These are phyloP conservation scores for Spodoptera picta DNA, from an alignment of 2,888 invertebrate species.

Conservation along the genomic window DNA sequence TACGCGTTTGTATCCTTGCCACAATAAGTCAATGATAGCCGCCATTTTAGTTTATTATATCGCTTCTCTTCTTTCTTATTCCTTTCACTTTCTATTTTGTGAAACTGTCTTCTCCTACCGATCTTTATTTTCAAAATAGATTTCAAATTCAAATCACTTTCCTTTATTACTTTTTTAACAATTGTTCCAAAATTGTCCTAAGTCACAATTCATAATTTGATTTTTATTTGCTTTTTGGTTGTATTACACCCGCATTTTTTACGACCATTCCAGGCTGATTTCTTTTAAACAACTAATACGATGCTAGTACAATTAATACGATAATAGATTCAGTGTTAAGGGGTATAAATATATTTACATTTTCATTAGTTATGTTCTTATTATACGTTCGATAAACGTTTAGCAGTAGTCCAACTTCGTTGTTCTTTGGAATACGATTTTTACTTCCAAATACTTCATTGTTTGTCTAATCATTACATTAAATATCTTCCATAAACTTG, in stretches of 20 bases:
- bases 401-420: slow-evolving; percentile 6
- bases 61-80: neutral
- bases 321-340: slow-evolving; percentile 31
- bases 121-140: no score
- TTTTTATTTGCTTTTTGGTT: neutral
- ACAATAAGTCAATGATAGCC: slow-evolving; percentile 68
- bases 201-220: slow-evolving; percentile 2
- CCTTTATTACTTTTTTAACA: no score
- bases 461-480: no score
- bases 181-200: neutral
- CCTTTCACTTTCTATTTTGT: neutral
- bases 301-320: slow-evolving; percentile 4
- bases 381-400: slow-evolving; percentile 18
- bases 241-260: slow-evolving; percentile 7
- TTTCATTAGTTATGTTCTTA: slow-evolving; percentile 18
- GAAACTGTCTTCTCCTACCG: no score
- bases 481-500: no score
- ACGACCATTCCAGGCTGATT: slow-evolving; percentile 5
- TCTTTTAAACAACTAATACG: slow-evolving; percentile 27
- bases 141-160: no score
- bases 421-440: no score
- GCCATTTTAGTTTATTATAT: slow-evolving; percentile 69
- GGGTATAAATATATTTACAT: slow-evolving; percentile 47
- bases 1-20: slow-evolving; percentile 69
- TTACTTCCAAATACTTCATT: no score